A percentile compares a stretch with the other conserved stretches of the same genome.
These are phyloP conservation scores for Cebus imitator DNA, from an alignment of 2,113 vertebrate species.

Conservation along the genomic window DNA sequence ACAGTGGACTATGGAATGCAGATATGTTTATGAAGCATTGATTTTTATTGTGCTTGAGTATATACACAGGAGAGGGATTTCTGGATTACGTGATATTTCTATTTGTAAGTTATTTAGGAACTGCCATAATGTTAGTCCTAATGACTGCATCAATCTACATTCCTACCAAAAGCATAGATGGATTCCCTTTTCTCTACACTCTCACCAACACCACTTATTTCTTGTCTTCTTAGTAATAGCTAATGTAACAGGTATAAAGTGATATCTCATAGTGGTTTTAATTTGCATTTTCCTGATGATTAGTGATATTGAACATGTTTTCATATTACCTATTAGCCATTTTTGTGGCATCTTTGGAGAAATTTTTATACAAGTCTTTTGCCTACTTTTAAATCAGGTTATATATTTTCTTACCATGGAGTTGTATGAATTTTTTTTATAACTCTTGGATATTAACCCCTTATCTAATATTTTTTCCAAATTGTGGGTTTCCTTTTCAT, in stretches of 20 bases:
- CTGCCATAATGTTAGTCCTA: neutral
- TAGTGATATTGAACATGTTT: neutral
- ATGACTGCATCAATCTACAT: neutral
- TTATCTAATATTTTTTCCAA: neutral
- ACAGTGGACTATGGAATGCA: neutral
- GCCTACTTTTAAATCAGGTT: neutral
- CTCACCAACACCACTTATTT: neutral
- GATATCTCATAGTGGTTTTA: neutral
- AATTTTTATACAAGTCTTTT: neutral
- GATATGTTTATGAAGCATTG: neutral
- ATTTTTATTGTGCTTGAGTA: neutral
- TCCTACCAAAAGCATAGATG: neutral
- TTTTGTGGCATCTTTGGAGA: neutral
- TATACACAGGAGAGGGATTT: neutral
- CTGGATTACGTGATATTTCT: neutral
- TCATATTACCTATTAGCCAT: neutral
- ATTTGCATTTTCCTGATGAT: neutral
- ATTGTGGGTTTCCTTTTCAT: neutral
- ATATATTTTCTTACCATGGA: neutral
- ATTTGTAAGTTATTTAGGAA: neutral
- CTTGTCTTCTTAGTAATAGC: neutral
- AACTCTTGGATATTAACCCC: neutral
- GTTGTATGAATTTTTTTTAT: neutral
- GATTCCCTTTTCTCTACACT: neutral
- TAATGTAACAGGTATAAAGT: neutral